Percentiles rank a stretch among this genome's conserved stretches.
phyloP scores from a whole-genome alignment of 2,113 vertebrate species.

The Gorsachius goisagi region DNA sequence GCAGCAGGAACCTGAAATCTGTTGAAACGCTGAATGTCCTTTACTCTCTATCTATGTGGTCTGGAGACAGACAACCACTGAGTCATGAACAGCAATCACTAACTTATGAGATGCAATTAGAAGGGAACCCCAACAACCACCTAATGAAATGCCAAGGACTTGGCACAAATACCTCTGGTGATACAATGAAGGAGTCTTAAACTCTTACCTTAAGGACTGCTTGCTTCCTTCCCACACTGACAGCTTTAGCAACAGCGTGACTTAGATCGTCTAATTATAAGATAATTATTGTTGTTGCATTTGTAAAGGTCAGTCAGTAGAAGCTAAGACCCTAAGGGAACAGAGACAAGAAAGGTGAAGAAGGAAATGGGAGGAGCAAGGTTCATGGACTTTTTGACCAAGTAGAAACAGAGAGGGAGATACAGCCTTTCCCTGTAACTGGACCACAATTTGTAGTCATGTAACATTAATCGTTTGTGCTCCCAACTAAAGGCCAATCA shows the following conservation, averaged over 20 bases:
- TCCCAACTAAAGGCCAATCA: neutral
- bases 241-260: slow-evolving; percentile 50
- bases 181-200: slow-evolving; percentile 15
- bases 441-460: neutral
- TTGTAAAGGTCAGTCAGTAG: slow-evolving; percentile 51
- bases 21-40: neutral
- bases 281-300: slow-evolving; percentile 66
- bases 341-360: slow-evolving; percentile 32
- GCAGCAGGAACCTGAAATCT: neutral
- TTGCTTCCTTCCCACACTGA: slow-evolving; percentile 47
- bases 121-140: slow-evolving; percentile 24
- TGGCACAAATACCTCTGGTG: slow-evolving; percentile 43
- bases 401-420: neutral
- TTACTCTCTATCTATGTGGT: slow-evolving; percentile 13
- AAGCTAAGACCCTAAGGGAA: slow-evolving; percentile 59
- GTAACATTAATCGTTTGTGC: neutral
- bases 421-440: neutral
- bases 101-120: slow-evolving; percentile 18
- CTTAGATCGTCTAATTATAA: slow-evolving; percentile 61
- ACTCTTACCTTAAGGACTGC: slow-evolving; percentile 43
- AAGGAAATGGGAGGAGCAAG: slow-evolving; percentile 24
- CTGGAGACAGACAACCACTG: neutral
- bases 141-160: slow-evolving; percentile 33
- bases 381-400: neutral
- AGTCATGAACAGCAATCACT: slow-evolving; percentile 40